Evolutionary conservation across 1,140 invertebrate species (phyloP), one percentile per base, ranked within the genome.

Genomic region (Diachasmimorpha longicaudata): DNA sequence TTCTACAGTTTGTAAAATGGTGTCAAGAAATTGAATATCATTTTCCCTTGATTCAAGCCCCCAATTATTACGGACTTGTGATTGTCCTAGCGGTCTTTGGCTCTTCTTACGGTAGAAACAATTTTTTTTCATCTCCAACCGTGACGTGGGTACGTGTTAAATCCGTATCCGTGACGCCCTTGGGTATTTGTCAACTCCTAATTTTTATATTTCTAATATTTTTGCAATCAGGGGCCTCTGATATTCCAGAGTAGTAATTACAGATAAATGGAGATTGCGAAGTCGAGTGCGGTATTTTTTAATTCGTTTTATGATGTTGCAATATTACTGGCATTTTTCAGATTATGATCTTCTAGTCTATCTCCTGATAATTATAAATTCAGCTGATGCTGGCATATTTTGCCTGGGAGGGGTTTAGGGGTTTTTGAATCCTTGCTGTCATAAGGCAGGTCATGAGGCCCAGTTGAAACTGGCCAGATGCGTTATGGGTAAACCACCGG

Each of bases 31-130:
- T 68, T 68, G n/a, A 37, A 68, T 42, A 39, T 68, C 19, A 63
- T 68, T 39, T 37, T 10, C 31, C 25, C 14, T 68, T 68, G 66
- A 68, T 68, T 72, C 74, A 76, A 72, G 80, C 79, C 76, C 76
- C 79, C 82, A 86, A 87, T 88, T 85, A 86, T 85, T 84, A 76
- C 83, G 84, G 83, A 80, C 58, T 72, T 52, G 79, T 71, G 80
- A 86, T 87, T 87, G 83, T 86, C 81, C 78, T 88, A 88, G 87
- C 87, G 86, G 87, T 86, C 79, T 87, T 85, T 82, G 84, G 76
- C 78, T 84, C 73, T 73, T 77, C 83, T 87, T 88, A 84, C 86
- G 85, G 87, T 89, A 87, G 74, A 77, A 81, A 72, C 84, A 88
- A 89, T 88, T 79, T 88, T 88, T 85, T 68, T 78, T 84, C 79